A percentile compares a stretch with the other conserved stretches of the same genome.
Conservation (phyloP, 2,888 invertebrate genomes). For the Timema podura region DNA sequence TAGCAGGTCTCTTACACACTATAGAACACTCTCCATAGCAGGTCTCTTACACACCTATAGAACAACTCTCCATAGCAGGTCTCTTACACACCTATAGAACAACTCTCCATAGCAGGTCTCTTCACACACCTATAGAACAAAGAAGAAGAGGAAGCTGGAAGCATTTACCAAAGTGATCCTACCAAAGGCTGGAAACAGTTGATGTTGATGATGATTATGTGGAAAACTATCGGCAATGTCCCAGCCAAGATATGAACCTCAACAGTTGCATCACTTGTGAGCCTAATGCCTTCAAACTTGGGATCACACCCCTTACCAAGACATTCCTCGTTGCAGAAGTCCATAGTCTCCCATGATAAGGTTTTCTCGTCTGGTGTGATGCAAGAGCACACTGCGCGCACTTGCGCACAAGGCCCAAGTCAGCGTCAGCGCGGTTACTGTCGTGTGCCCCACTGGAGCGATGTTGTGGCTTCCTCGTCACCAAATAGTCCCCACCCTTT, state of each 20-base stretch:
- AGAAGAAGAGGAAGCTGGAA: too few species aligned
- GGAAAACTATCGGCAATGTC: background rate
- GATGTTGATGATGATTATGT: background rate
- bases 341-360: conserved; percentile 88
- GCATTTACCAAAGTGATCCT: too few species aligned
- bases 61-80: too few species aligned
- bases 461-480: background rate
- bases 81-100: too few species aligned
- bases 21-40: too few species aligned
- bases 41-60: too few species aligned
- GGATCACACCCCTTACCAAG: conserved; percentile 51
- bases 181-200: too few species aligned
- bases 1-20: too few species aligned
- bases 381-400: conserved; percentile 54
- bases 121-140: too few species aligned
- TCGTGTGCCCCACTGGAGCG: conserved; percentile 39
- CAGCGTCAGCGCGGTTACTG: conserved; percentile 50
- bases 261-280: background rate
- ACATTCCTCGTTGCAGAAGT: conserved; percentile 87
- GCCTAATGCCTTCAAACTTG: background rate
- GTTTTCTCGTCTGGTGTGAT: conserved; percentile 57
- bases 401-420: conserved; percentile 53
- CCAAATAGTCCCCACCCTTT: conserved; percentile 9
- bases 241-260: background rate
- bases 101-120: too few species aligned